Evolutionary conservation across 2,888 invertebrate species (phyloP), one percentile per base, ranked within the genome.

Genomic region (Taenaris catops): DNA sequence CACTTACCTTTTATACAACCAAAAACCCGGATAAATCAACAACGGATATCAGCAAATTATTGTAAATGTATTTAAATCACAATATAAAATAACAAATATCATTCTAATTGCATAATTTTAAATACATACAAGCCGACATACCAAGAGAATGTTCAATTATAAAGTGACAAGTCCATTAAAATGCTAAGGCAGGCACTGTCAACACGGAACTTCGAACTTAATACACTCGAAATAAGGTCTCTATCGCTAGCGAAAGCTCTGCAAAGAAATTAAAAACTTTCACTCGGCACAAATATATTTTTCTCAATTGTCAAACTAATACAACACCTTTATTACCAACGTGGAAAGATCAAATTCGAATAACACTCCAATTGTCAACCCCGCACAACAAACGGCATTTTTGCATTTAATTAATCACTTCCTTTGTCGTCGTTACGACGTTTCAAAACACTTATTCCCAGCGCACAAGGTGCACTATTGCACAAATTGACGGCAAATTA

Each of bases 241-340:
- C n/a, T 4, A 38, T 8, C 25, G 9, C 24, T 8, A 19, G 11
- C 11, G 8, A 31, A 32, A 24, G 19, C 23, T 18, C 5, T 24
- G 14, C 9, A 14, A 16, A 12, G 14, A 31, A 37, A 25, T 23
- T 29, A 18, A 24, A 41, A 38, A 41, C 41, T 41, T 41, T 41
- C 41, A 26, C 41, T 25, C 8, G 9, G n/a, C 19, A 36, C 28
- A 25, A 40, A 34, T 17, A 37, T 23, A 34, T 18, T 17, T 31
- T 38, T 14, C 14, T 8, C 3, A 12, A 8, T 8, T 7, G 9
- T 7, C 6, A 19, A 2, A 10, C n/a, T 2, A 12, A 6, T 8
- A n/a, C 9, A 12, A 16, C 12, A 16, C 12, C 11, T 25, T 31
- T 40, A 37, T 25, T 24, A 2, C 11, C n/a, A 36, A 5, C 4